Conservation (phyloP, 2,113 vertebrate genomes). For the Tichodroma muraria region DNA sequence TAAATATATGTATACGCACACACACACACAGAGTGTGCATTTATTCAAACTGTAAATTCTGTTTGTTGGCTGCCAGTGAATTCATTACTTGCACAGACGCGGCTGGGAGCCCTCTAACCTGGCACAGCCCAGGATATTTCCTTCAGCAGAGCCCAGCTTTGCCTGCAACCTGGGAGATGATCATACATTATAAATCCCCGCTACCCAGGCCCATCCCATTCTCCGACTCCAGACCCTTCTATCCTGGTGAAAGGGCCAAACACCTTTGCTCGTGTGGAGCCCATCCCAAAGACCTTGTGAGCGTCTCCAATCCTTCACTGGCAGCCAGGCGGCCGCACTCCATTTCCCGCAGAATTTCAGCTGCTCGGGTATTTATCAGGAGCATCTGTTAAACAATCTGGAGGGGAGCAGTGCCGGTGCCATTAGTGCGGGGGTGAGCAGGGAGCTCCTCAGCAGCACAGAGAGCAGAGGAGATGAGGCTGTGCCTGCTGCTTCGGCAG, state of each 20-base stretch:
- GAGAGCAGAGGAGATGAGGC: neutral
- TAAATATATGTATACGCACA: neutral
- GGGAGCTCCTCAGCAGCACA: neutral
- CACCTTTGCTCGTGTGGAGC: neutral
- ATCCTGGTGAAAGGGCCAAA: neutral
- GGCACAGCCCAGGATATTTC: neutral
- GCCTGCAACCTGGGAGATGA: neutral
- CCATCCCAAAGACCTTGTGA: constrained; percentile 1
- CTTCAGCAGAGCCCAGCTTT: neutral
- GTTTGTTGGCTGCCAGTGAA: neutral
- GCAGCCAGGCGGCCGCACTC: neutral
- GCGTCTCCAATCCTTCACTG: constrained; percentile 5
- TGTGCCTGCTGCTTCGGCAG: neutral
- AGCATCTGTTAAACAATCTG: constrained; percentile 64
- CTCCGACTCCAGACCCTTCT: neutral
- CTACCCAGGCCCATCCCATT: neutral
- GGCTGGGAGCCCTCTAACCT: neutral
- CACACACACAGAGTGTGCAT: neutral
- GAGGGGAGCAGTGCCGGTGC: constrained; percentile 23
- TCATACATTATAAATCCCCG: accelerated
- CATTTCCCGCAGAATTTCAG: constrained; percentile 51
- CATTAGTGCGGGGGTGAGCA: neutral
- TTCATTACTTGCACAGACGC: neutral
- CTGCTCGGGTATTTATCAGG: constrained; percentile 25
- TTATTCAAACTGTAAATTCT: constrained; percentile 2